phyloP scores from a whole-genome alignment of 1,140 invertebrate genomes.

The Caenorhabditis remanei region DNA sequence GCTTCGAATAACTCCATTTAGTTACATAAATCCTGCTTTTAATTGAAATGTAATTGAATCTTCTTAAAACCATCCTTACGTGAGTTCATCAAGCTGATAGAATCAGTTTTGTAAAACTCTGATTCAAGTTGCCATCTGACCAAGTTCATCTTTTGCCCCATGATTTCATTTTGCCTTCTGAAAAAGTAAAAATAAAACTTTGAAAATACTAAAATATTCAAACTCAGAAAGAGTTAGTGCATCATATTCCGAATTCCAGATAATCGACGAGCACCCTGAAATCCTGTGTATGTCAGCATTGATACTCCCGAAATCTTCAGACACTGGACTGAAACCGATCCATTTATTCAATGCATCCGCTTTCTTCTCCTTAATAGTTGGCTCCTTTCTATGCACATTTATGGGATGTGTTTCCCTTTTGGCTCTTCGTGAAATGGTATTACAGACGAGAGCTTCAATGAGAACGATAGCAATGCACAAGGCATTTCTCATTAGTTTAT shows the following conservation, averaged over 20 bases:
- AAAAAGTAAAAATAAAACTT: too few species aligned
- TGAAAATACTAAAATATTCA: too few species aligned
- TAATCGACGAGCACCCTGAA: not conserved
- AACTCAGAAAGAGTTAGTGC: not conserved
- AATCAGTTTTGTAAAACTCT: too few species aligned
- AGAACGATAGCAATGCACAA: not conserved
- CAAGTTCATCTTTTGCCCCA: too few species aligned
- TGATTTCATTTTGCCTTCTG: too few species aligned
- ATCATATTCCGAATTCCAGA: not conserved
- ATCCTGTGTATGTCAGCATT: constrained; percentile 15
- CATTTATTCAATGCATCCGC: constrained; percentile 4
- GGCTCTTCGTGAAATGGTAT: constrained; percentile 4
- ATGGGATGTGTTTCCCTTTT: not conserved
- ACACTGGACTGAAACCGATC: not conserved
- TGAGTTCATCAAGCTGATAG: too few species aligned
- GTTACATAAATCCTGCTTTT: too few species aligned
- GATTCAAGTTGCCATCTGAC: too few species aligned
- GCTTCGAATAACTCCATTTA: too few species aligned
- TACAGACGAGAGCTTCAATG: not conserved
- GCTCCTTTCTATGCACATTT: not conserved
- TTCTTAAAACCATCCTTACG: too few species aligned
- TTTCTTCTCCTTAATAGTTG: not conserved
- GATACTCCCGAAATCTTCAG: not conserved
- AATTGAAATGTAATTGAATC: too few species aligned
- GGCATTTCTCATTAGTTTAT: not conserved